These are phyloP conservation scores for Cyprinodon variegatus DNA, from an alignment of 2,113 vertebrate species.

Conservation along the genomic window DNA sequence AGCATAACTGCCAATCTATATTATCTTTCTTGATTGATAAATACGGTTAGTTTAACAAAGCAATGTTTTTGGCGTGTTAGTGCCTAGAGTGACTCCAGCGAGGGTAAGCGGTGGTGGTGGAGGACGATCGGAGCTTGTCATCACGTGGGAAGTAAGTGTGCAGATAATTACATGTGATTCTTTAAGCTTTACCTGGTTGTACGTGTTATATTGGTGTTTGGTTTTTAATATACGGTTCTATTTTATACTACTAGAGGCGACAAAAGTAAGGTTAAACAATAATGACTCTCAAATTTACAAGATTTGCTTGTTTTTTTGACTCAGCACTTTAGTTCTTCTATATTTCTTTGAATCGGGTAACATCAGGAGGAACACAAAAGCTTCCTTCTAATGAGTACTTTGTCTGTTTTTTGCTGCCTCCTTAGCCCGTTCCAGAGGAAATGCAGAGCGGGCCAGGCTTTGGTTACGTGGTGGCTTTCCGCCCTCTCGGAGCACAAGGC, in stretches of 20 bases:
- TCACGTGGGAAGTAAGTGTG: slow-evolving; percentile 92
- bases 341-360: slow-evolving; percentile 41
- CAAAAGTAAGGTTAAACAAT: too few species aligned
- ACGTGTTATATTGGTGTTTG: neutral
- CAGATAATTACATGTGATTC: neutral
- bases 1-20: neutral
- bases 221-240: neutral
- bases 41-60: neutral
- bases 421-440: slow-evolving; percentile 93
- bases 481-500: slow-evolving; percentile 85
- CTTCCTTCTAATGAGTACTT: slow-evolving; percentile 39
- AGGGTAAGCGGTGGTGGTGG: slow-evolving; percentile 94
- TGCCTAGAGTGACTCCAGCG: slow-evolving; percentile 90
- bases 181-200: neutral
- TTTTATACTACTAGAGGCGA: too few species aligned
- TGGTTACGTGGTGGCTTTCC: slow-evolving; percentile 96
- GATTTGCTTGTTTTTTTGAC: neutral
- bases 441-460: slow-evolving; percentile 93
- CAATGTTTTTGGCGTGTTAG: slow-evolving; percentile 68
- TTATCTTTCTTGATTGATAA: neutral
- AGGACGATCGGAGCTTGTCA: slow-evolving; percentile 93
- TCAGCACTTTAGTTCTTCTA: slow-evolving; percentile 14
- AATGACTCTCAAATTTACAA: too few species aligned
- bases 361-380: slow-evolving; percentile 43
- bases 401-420: slow-evolving; percentile 45